Evolutionary conservation across 2,888 invertebrate species (phyloP).

Genomic region (Asteroscopus sphinx): DNA sequence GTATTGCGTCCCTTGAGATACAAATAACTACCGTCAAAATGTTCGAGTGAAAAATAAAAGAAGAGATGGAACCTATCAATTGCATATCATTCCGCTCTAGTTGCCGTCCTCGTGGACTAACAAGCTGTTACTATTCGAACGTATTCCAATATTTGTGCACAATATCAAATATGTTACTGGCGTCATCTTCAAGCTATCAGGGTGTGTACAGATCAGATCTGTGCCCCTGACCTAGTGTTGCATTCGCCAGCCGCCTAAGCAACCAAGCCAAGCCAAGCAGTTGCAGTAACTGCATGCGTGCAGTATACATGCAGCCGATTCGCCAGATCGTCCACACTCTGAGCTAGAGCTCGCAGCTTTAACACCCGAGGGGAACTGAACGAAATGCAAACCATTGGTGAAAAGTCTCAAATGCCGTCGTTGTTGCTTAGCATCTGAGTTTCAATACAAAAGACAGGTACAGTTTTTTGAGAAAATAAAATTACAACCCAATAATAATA

Average conservation of each 20-base stretch:
- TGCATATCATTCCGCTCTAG: constrained; percentile 20
- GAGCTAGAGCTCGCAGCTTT: constrained; percentile 14
- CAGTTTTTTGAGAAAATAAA: too few relatives aligned
- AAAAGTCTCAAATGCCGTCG: not conserved
- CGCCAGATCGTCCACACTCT: too few relatives aligned
- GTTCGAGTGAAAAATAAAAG: not conserved
- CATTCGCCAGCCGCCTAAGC: too few relatives aligned
- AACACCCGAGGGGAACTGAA: constrained; percentile 10
- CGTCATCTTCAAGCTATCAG: constrained; percentile 33
- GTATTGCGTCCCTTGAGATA: constrained; percentile 36
- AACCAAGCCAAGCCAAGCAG: too few relatives aligned
- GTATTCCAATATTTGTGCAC: constrained; percentile 40
- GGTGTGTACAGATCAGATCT: too few relatives aligned
- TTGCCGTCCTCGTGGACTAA: constrained; percentile 31
- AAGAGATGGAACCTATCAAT: constrained; percentile 22
- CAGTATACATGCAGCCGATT: too few relatives aligned
- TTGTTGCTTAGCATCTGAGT: not conserved
- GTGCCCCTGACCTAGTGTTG: constrained; percentile 29
- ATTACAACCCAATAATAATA: too few relatives aligned
- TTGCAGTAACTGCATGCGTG: too few relatives aligned
- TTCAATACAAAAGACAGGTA: not conserved
- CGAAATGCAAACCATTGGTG: constrained; percentile 2
- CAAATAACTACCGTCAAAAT: constrained; percentile 23
- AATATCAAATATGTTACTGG: constrained; percentile 42
- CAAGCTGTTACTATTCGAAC: constrained; percentile 40